Evolutionary conservation across 1,140 invertebrate species (phyloP).

Genomic region (Leptonema lineaticorne): DNA sequence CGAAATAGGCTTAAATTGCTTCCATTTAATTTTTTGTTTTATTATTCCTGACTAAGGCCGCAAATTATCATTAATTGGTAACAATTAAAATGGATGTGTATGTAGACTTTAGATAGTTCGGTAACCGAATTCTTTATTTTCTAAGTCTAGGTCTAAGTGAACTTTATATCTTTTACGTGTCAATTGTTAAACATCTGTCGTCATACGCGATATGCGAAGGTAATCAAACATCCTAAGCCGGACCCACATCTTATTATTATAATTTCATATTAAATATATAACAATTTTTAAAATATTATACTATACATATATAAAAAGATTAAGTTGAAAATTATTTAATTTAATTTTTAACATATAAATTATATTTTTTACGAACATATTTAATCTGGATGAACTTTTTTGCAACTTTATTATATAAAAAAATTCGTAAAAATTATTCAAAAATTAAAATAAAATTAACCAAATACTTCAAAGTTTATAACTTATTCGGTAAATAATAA

Average conservation of each 20-base stretch:
- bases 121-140: background rate
- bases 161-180: background rate
- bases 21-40: background rate
- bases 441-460: too few relatives aligned
- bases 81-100: constrained; percentile 9
- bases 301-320: background rate
- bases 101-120: background rate
- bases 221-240: background rate
- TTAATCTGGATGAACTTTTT: too few relatives aligned
- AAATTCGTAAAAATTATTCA: too few relatives aligned
- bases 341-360: background rate
- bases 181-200: background rate
- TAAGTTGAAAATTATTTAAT: background rate
- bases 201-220: background rate
- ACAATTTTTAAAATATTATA: background rate
- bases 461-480: too few relatives aligned
- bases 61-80: constrained; percentile 20
- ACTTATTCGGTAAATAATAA: too few relatives aligned
- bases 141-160: background rate
- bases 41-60: constrained; percentile 2
- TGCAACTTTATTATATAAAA: too few relatives aligned
- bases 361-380: background rate
- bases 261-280: background rate
- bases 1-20: background rate
- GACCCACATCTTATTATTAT: background rate